Evolutionary conservation across 2,797 vertebrate genomes (phyloP).

Genomic region (Amazona ochrocephala): DNA sequence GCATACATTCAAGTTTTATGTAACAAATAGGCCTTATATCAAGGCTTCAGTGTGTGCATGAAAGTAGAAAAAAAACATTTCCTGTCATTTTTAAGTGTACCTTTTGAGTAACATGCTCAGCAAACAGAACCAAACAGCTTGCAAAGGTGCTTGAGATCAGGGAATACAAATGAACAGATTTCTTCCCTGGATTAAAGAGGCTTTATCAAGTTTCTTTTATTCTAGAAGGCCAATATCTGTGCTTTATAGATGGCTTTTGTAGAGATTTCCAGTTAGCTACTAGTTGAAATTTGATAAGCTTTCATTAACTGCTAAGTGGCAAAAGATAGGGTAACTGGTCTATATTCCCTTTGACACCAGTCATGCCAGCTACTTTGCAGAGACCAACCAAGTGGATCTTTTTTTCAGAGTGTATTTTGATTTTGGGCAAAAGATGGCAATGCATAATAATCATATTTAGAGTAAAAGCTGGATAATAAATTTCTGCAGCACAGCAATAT

Average conservation of each 20-base stretch:
- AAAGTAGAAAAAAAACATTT: neutral
- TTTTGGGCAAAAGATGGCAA: neutral
- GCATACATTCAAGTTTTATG: neutral
- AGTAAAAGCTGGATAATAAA: slow-evolving; percentile 11
- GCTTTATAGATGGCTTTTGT: neutral
- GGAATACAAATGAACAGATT: neutral
- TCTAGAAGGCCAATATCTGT: neutral
- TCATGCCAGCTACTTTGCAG: neutral
- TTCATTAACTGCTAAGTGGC: slow-evolving; percentile 15
- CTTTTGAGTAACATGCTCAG: neutral
- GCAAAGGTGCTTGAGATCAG: neutral
- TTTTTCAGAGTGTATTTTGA: neutral
- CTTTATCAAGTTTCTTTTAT: neutral
- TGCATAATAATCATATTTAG: neutral
- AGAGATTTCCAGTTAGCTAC: neutral
- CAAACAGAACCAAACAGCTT: neutral
- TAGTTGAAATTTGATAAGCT: neutral
- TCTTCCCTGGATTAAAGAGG: neutral
- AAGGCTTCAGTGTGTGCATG: neutral
- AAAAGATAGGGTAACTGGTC: neutral
- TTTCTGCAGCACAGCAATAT: neutral
- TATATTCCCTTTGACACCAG: neutral
- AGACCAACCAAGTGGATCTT: neutral
- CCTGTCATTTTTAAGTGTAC: neutral
- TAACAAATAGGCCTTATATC: neutral